phyloP scores from a whole-genome alignment of 1,140 invertebrate genomes.

The Drosophila pseudoananassae region DNA sequence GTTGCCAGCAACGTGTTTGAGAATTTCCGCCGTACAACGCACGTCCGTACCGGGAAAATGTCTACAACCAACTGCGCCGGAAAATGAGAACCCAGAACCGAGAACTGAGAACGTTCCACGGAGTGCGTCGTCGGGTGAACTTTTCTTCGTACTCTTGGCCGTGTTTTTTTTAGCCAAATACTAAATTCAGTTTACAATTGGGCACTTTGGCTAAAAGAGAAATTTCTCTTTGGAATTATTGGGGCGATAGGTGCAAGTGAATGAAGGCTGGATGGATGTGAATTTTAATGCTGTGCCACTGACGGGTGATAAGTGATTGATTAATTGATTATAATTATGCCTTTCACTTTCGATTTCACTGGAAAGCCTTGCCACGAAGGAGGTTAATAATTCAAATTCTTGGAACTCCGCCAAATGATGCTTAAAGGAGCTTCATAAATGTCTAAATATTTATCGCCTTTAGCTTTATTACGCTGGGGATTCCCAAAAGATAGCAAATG shows the following conservation, averaged over 20 bases:
- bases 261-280: slow-evolving; percentile 30
- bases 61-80: slow-evolving; percentile 78
- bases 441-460: background rate
- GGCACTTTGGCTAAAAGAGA: slow-evolving; percentile 14
- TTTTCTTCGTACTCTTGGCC: slow-evolving; percentile 37
- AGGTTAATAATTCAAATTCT: background rate
- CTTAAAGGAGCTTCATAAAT: background rate
- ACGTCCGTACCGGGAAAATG: slow-evolving; percentile 78
- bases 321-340: slow-evolving; percentile 24
- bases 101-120: slow-evolving; percentile 38
- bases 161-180: slow-evolving; percentile 23
- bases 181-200: slow-evolving; percentile 27
- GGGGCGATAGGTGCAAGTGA: background rate
- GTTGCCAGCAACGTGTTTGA: slow-evolving; percentile 16
- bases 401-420: background rate
- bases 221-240: slow-evolving; percentile 13
- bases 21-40: slow-evolving; percentile 48
- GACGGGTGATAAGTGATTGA: slow-evolving; percentile 33
- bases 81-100: slow-evolving; percentile 28
- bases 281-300: slow-evolving; percentile 24
- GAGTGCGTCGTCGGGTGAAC: slow-evolving; percentile 42
- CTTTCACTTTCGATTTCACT: slow-evolving; percentile 1
- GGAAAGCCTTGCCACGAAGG: background rate
- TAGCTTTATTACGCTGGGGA: too few species aligned
- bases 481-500: too few species aligned